These are phyloP conservation scores for Numenius arquata DNA, from an alignment of 2,113 vertebrate genomes.

Conservation along the genomic window DNA sequence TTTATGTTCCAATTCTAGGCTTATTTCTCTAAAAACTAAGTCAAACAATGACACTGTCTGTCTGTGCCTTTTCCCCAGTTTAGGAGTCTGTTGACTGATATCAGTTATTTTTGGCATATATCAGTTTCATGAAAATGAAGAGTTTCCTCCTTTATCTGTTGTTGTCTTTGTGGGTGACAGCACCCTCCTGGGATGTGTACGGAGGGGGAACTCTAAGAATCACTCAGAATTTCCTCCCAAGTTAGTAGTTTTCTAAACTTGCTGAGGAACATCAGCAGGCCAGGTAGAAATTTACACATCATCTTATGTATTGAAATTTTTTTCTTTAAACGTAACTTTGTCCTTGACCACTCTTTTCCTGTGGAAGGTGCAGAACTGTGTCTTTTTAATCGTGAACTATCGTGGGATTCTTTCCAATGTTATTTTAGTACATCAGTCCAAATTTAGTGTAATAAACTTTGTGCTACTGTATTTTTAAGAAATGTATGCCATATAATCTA, in stretches of 20 bases:
- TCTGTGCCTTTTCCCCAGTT: neutral
- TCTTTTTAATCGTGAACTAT: neutral
- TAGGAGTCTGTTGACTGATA: neutral
- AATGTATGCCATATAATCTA: neutral
- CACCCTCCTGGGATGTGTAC: accelerated
- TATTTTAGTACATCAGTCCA: neutral
- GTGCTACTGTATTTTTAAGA: neutral
- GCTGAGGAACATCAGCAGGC: neutral
- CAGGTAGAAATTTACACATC: neutral
- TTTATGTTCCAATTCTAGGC: neutral
- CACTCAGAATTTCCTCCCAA: neutral
- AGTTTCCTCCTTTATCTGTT: neutral
- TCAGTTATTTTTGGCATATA: neutral
- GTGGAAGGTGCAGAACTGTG: neutral
- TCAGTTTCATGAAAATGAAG: neutral
- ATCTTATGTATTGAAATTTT: neutral
- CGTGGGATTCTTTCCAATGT: neutral
- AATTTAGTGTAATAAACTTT: neutral
- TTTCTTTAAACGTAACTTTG: neutral
- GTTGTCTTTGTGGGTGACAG: neutral
- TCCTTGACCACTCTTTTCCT: neutral
- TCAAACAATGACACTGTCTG: neutral
- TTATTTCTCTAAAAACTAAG: neutral
- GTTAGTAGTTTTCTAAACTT: neutral
- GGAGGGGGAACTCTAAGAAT: neutral